phyloP scores from a whole-genome alignment of 23 tunicate species.

The Halocynthia roretzi region DNA sequence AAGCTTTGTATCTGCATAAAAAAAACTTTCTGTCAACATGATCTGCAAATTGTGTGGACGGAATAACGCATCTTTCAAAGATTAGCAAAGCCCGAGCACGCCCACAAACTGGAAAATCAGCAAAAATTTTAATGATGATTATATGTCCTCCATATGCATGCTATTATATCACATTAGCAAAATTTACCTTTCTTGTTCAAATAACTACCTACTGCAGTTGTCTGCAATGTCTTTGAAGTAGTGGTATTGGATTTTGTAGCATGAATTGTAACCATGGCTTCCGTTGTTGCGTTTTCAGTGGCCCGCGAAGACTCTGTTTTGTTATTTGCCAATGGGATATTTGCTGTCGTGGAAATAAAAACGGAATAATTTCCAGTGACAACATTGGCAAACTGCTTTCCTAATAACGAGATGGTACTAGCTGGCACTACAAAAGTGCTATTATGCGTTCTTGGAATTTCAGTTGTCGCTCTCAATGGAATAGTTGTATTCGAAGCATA shows the following conservation, averaged over 20 bases:
- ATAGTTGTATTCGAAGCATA: too few relatives aligned
- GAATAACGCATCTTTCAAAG: constrained; percentile 46
- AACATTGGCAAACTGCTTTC: too few relatives aligned
- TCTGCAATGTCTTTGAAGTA: not conserved
- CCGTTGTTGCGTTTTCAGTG: too few relatives aligned
- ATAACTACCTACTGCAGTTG: not conserved
- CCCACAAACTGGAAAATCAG: constrained; percentile 6
- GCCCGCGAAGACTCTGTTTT: too few relatives aligned
- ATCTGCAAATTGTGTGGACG: not conserved
- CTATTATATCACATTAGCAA: too few relatives aligned
- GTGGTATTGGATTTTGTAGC: not conserved
- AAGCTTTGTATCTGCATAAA: constrained; percentile 60
- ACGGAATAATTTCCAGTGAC: too few relatives aligned
- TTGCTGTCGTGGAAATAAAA: too few relatives aligned
- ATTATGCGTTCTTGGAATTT: too few relatives aligned
- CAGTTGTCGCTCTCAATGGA: too few relatives aligned
- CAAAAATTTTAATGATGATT: not conserved
- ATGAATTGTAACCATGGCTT: not conserved
- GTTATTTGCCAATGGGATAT: too few relatives aligned
- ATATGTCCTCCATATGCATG: not conserved
- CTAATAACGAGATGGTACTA: too few relatives aligned
- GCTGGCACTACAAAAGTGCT: too few relatives aligned
- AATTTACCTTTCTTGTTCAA: not conserved
- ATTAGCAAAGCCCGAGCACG: constrained; percentile 32
- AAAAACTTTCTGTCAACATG: constrained; percentile 34